phyloP scores from a whole-genome alignment of 2,113 vertebrate genomes.

The Pagrus major region DNA sequence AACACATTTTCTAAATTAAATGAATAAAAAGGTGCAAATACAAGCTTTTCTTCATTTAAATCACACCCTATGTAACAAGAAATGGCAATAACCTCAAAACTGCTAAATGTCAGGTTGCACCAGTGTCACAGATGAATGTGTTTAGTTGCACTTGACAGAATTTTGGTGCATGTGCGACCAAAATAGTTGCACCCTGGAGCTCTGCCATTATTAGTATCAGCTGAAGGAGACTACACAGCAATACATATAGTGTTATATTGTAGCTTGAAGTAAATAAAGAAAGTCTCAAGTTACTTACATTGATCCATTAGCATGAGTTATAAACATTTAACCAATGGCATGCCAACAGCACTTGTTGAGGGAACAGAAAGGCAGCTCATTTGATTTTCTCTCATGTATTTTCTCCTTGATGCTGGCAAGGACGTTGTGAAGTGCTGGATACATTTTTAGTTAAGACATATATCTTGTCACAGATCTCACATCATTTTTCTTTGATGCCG shows the following conservation, averaged over 20 bases:
- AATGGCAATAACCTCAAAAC: too few relatives aligned
- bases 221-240: background rate
- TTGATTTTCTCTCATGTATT: background rate
- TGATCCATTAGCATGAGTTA: background rate
- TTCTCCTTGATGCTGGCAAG: background rate
- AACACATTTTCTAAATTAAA: too few relatives aligned
- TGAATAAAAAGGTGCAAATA: too few relatives aligned
- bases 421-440: slow-evolving; percentile 1
- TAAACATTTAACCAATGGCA: background rate
- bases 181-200: too few relatives aligned
- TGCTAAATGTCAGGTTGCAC: too few relatives aligned
- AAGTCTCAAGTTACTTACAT: background rate
- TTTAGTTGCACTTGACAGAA: too few relatives aligned
- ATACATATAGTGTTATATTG: background rate
- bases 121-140: too few relatives aligned
- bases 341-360: slow-evolving; percentile 3
- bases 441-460: slow-evolving; percentile 1
- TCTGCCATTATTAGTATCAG: background rate
- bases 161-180: too few relatives aligned
- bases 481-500: slow-evolving; percentile 13
- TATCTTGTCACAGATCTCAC: background rate
- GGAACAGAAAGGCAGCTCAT: background rate
- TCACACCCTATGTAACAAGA: too few relatives aligned
- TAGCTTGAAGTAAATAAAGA: background rate
- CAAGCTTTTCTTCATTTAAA: too few relatives aligned